Percentiles rank a stretch among this genome's conserved stretches.
phyloP scores from a whole-genome alignment of 1,140 invertebrate genomes.

The Rhopalosiphum maidis region DNA sequence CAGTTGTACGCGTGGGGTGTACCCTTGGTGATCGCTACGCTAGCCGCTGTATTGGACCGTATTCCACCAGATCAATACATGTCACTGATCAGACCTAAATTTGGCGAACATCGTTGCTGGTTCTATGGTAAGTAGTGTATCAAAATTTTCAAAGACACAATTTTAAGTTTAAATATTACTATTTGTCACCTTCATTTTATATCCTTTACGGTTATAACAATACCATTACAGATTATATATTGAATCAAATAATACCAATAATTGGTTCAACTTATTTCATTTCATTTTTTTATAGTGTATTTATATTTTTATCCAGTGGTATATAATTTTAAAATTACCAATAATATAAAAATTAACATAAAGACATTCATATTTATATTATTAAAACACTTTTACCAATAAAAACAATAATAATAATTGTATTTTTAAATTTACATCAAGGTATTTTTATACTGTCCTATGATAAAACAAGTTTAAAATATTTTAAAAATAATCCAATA shows the following conservation, averaged over 20 bases:
- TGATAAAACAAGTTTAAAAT: not conserved
- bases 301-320: too few species aligned
- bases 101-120: conserved; percentile 79
- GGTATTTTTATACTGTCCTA: too few species aligned
- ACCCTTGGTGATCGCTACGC: conserved; percentile 74
- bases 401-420: not conserved
- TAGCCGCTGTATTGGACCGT: conserved; percentile 74
- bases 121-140: conserved; percentile 71
- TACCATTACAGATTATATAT: not conserved
- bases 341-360: too few species aligned
- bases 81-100: conserved; percentile 72
- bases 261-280: not conserved
- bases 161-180: not conserved
- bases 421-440: not conserved
- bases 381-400: too few species aligned
- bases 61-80: conserved; percentile 68
- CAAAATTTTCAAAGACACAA: not conserved
- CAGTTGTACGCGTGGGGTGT: conserved; percentile 82
- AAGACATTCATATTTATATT: too few species aligned
- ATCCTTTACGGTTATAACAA: not conserved
- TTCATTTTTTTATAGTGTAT: too few species aligned
- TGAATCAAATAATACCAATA: not conserved
- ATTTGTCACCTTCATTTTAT: not conserved
- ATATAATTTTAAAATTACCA: too few species aligned
- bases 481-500: not conserved